Evolutionary conservation across 2,113 vertebrate genomes (phyloP).

Genomic region (Gallinago undulata): DNA sequence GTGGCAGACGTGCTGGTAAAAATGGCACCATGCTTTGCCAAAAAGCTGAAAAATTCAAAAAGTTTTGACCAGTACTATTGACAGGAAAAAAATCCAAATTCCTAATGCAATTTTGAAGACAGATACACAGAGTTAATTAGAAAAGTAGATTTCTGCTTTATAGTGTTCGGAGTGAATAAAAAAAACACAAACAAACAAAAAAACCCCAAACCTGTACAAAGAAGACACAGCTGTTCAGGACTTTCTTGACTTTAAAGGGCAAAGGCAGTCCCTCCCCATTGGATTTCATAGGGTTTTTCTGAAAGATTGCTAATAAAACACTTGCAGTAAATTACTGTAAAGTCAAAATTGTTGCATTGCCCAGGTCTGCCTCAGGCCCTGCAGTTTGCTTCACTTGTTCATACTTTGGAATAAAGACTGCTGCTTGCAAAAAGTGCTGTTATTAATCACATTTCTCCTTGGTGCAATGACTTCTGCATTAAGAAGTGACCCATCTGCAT

Average conservation of each 20-base stretch:
- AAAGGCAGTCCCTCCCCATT: neutral
- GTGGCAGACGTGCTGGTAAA: neutral
- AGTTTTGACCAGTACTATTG: neutral
- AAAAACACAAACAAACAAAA: neutral
- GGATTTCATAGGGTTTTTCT: neutral
- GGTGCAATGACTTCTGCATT: neutral
- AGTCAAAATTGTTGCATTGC: neutral
- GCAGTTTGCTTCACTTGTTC: conserved; percentile 2
- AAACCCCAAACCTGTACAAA: neutral
- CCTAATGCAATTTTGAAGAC: neutral
- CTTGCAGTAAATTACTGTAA: neutral
- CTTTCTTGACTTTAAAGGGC: neutral
- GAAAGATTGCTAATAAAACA: neutral
- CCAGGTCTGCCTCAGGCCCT: neutral
- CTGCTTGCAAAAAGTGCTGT: neutral
- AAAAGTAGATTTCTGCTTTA: neutral
- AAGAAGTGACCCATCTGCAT: neutral
- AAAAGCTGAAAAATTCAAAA: neutral
- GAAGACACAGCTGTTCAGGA: neutral
- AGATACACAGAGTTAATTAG: neutral
- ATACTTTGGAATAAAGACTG: neutral
- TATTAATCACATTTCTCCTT: neutral
- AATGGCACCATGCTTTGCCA: neutral
- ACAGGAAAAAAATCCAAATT: neutral
- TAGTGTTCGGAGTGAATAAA: neutral